phyloP scores from a whole-genome alignment of 2,113 vertebrate genomes.

The Zapornia atra region DNA sequence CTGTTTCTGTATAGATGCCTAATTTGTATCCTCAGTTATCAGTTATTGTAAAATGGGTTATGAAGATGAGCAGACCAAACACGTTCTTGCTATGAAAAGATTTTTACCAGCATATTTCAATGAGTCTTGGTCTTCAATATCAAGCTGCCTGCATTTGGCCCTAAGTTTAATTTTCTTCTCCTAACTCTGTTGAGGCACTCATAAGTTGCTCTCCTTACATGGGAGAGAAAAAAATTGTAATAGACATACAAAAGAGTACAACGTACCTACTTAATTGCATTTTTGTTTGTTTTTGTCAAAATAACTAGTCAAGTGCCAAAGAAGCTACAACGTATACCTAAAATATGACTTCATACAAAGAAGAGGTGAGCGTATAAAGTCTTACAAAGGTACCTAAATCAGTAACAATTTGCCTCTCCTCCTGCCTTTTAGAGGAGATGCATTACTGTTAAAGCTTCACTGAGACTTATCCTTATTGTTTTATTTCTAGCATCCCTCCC shows the following conservation, averaged over 20 bases:
- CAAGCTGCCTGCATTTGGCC: conserved; percentile 37
- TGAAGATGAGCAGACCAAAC: conserved; percentile 22
- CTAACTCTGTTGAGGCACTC: conserved; percentile 61
- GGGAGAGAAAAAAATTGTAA: not conserved
- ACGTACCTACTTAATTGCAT: not conserved
- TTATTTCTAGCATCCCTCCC: not conserved
- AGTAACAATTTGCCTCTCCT: not conserved
- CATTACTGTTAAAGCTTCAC: not conserved
- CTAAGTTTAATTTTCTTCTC: not conserved
- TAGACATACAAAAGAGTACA: conserved; percentile 20
- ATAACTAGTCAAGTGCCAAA: not conserved
- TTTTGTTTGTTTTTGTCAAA: not conserved
- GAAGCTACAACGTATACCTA: not conserved
- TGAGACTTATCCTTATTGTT: not conserved
- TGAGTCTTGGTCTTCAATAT: conserved; percentile 20
- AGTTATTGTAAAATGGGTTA: not conserved
- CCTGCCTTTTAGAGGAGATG: not conserved
- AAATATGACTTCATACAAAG: not conserved
- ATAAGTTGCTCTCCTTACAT: conserved; percentile 18
- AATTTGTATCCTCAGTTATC: not conserved
- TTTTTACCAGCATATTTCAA: conserved; percentile 2
- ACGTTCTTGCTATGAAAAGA: conserved; percentile 5
- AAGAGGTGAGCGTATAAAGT: not conserved
- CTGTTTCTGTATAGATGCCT: not conserved
- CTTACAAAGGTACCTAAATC: not conserved